Percentiles rank a stretch among this genome's conserved stretches.
Evolutionary conservation across 2,797 vertebrate species (phyloP).

Genomic region (Trematocara caparti): DNA sequence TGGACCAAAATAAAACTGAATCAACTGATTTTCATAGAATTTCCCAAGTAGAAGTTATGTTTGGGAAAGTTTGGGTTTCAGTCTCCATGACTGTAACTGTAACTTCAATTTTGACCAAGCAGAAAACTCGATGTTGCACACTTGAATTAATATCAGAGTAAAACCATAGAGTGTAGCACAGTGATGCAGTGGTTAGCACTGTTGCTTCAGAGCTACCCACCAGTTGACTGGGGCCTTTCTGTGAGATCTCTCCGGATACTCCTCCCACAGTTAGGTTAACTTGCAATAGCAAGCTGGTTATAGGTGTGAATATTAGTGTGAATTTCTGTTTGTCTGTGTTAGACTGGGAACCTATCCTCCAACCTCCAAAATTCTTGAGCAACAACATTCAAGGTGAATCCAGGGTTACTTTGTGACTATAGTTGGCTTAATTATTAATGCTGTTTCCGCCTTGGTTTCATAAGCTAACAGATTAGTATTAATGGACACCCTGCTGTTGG

Average conservation of each 20-base stretch:
- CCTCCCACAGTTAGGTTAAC: background rate
- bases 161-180: background rate
- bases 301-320: background rate
- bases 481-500: conserved; percentile 8
- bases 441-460: background rate
- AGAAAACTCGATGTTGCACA: background rate
- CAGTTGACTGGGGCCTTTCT: background rate
- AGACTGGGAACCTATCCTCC: background rate
- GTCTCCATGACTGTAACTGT: background rate
- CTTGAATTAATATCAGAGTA: background rate
- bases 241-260: background rate
- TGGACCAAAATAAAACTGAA: background rate
- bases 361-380: background rate
- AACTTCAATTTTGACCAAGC: background rate
- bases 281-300: background rate
- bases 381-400: background rate
- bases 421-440: background rate
- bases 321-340: background rate
- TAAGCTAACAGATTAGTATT: conserved; percentile 8
- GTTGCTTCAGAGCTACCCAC: background rate
- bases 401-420: background rate
- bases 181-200: background rate
- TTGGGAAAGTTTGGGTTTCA: background rate
- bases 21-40: background rate
- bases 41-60: background rate